Evolutionary conservation across 2,888 invertebrate genomes (phyloP).

Genomic region (Microctonus brassicae): DNA sequence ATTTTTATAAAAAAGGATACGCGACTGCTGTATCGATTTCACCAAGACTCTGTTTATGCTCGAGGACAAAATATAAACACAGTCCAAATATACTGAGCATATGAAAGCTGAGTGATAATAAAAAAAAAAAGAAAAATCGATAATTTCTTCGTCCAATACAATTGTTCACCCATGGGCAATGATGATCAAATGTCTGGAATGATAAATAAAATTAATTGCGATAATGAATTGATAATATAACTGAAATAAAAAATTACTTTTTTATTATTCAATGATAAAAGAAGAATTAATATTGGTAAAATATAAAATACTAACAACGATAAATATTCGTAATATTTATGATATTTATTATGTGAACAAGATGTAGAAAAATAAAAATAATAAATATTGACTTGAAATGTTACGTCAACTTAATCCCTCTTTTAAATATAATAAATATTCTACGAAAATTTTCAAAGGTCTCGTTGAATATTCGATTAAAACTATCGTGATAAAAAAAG

Average conservation of each 20-base stretch:
- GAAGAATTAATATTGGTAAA: too few species aligned
- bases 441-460: conserved; percentile 22
- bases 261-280: too few species aligned
- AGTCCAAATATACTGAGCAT: conserved; percentile 97
- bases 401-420: too few species aligned
- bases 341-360: too few species aligned
- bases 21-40: conserved; percentile 86
- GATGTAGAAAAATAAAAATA: too few species aligned
- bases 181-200: conserved; percentile 98
- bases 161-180: conserved; percentile 98
- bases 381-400: too few species aligned
- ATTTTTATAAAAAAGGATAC: conserved; percentile 90
- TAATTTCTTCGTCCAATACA: conserved; percentile 98
- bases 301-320: too few species aligned
- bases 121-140: conserved; percentile 98
- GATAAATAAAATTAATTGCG: conserved; percentile 42
- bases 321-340: too few species aligned
- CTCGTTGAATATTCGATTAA: not conserved
- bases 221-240: not conserved
- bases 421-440: too few species aligned
- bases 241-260: not conserved
- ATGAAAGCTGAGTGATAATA: conserved; percentile 95
- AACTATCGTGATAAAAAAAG: not conserved
- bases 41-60: conserved; percentile 84
- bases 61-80: conserved; percentile 91